Conservation (phyloP, 1,140 invertebrate genomes). For the Neodiprion virginianus region DNA sequence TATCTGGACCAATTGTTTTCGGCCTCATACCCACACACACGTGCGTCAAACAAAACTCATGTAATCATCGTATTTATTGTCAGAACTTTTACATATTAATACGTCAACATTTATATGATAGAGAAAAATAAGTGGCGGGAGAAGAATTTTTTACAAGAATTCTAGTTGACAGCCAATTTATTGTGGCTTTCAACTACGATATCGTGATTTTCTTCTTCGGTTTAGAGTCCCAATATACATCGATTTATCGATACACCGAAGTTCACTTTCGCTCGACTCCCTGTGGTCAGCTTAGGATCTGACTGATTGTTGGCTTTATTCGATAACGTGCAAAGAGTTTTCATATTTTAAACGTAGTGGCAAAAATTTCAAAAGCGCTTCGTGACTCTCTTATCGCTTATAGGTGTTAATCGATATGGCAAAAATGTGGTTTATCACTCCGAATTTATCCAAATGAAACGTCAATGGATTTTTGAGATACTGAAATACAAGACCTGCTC, state of each 20-base stretch:
- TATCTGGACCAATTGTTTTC: slow-evolving; percentile 7
- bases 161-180: no score
- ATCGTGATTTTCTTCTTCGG: no score
- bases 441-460: no score
- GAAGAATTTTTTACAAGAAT: no score
- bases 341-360: no score
- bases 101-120: background rate
- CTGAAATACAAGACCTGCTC: background rate
- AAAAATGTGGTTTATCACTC: background rate
- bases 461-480: no score
- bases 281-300: background rate
- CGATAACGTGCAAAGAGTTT: no score
- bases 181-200: no score
- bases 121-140: background rate
- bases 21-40: background rate
- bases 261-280: background rate
- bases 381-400: background rate
- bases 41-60: background rate
- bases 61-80: slow-evolving; percentile 7
- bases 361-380: no score
- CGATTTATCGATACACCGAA: no score
- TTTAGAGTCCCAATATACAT: no score
- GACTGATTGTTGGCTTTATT: background rate
- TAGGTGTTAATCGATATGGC: background rate
- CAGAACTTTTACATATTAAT: background rate